Percentiles rank a stretch among this genome's conserved stretches.
These are phyloP conservation scores for Tachysurus vachellii DNA, from an alignment of 2,113 vertebrate species.

Conservation along the genomic window DNA sequence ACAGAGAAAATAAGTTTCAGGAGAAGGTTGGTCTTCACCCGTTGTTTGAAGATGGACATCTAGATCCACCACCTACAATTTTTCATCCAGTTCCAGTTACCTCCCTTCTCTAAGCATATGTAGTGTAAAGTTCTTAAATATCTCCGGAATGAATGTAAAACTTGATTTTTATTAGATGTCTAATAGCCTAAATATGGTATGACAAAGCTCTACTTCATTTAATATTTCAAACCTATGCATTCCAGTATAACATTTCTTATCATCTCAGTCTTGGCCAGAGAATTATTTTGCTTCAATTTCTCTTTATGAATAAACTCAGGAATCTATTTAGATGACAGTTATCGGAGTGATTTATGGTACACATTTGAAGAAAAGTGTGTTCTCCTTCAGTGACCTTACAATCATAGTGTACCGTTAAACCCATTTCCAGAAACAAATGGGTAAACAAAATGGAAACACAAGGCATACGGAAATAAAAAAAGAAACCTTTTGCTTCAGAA, in stretches of 20 bases:
- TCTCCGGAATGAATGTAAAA: background rate
- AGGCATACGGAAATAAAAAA: conserved; percentile 28
- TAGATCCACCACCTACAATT: too few relatives aligned
- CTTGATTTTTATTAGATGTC: background rate
- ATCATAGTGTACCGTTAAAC: conserved; percentile 13
- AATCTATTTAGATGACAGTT: conserved; percentile 42
- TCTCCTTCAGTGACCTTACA: conserved; percentile 44
- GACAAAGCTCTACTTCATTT: background rate
- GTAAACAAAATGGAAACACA: conserved; percentile 28
- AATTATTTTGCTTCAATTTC: conserved; percentile 11
- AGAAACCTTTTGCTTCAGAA: background rate
- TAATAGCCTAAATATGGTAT: background rate
- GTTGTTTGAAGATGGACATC: too few relatives aligned
- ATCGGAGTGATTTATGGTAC: conserved; percentile 51
- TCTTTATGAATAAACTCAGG: conserved; percentile 19
- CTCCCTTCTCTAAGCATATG: background rate
- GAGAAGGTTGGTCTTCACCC: too few relatives aligned
- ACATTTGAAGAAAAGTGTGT: conserved; percentile 16
- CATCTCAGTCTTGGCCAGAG: conserved; percentile 20
- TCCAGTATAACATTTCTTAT: background rate
- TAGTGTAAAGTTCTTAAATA: background rate
- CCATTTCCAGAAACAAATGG: conserved; percentile 47
- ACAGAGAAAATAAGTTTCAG: too few relatives aligned
- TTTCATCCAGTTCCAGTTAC: background rate
- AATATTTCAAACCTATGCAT: background rate